Base-by-base conservation (phyloP, 2,888 invertebrate species). In the Labia minor region DNA sequence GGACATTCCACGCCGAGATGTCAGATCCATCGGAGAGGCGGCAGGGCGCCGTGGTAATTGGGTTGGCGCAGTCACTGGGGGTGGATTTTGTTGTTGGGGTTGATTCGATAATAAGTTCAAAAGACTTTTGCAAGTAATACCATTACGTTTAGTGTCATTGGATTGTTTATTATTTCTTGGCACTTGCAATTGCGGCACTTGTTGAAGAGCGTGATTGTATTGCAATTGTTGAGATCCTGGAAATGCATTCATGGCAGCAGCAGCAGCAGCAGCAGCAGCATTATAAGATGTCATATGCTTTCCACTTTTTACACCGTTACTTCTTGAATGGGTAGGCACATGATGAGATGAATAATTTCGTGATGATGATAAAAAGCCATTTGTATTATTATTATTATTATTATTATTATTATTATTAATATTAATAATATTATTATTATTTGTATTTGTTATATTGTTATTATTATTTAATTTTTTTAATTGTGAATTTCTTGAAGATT, bases 21-120 rank as follows among this genome's bases (percentile, higher is more conserved):
- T 78, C 66, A 79, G 74, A 74, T 79, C 79, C 68, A 79, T 78
- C 65, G 79, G 78, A 69, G 76, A 76, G 49, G 66, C 61, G n/a
- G n/a, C n/a, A 16, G 20, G 49, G 11, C 16, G 67, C 16, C 62
- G 10, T 19, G 65, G 33, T 19, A 65, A 65, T 14, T 18, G 20
- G 33, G 21, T 61, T 20, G 37, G 65, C 4, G 63, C 49, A 21
- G 65, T 18, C 33, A 66, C 65, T n/a, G 62, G 63, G 49, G 2
- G 3, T 49, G 3, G 21, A 20, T 26, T 19, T 63, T 19, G 21
- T 49, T 49, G 49, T 37, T 64, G 65, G 10, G 20, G 64, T 8
- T 37, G 37, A 33, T 49, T 37, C 1, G 67, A 64, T 74, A 85
- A 74, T 70, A 85, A 76, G 75, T 85, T 85, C 71, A 84, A 82